phyloP scores from a whole-genome alignment of 2,888 invertebrate species.

The Limnephilus auricula region DNA sequence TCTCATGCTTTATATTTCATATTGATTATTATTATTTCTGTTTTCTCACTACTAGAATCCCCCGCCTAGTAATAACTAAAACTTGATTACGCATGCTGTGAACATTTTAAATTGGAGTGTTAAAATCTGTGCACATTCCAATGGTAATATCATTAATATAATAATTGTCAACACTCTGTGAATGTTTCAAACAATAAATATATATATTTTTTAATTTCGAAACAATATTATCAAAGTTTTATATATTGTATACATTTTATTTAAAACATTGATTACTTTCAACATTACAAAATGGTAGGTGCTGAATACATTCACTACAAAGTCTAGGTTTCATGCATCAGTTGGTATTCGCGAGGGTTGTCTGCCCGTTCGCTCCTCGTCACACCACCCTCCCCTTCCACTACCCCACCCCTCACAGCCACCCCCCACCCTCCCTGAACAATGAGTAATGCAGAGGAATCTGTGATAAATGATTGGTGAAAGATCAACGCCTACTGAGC shows the following conservation, averaged over 20 bases:
- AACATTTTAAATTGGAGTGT: no score
- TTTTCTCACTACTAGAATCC: no score
- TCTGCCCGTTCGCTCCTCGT: conserved; percentile 43
- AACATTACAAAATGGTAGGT: neutral
- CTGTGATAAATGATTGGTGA: conserved; percentile 62
- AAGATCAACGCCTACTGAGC: conserved; percentile 57
- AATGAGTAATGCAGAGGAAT: conserved; percentile 63
- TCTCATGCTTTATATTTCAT: no score
- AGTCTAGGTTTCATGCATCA: conserved; percentile 25
- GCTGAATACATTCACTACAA: neutral
- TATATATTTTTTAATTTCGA: no score
- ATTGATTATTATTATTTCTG: no score
- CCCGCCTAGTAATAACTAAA: no score
- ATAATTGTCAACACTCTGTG: no score
- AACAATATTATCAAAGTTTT: no score
- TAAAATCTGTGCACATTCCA: no score
- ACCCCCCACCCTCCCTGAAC: conserved; percentile 36
- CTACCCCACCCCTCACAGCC: conserved; percentile 33
- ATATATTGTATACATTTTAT: neutral
- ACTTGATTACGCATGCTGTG: no score
- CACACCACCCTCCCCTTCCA: conserved; percentile 49
- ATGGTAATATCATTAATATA: no score
- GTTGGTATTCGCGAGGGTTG: conserved; percentile 33
- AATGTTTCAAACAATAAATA: no score
- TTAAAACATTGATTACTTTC: neutral